Evolutionary conservation across 2,113 vertebrate species (phyloP).

Genomic region (Vidua macroura): DNA sequence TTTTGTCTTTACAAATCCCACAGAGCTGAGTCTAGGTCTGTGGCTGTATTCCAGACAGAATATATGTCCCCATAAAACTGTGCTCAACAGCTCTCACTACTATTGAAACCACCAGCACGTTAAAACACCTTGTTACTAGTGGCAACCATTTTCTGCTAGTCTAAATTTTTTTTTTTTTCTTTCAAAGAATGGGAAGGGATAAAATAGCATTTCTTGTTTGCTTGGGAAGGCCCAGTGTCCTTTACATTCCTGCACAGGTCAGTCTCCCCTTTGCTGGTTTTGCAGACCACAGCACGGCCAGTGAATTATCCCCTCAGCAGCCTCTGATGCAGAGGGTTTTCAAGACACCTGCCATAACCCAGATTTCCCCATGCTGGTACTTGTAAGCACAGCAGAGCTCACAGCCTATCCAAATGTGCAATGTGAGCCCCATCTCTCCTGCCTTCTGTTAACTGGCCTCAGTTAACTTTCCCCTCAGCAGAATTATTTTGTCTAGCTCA

Average conservation of each 20-base stretch:
- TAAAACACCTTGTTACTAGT: conserved; percentile 31
- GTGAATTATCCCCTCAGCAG: background rate
- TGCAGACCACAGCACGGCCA: background rate
- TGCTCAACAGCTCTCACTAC: background rate
- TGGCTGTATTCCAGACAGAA: background rate
- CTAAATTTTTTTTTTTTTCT: background rate
- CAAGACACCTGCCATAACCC: background rate
- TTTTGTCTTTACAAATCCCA: background rate
- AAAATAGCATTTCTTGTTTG: background rate
- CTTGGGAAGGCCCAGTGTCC: background rate
- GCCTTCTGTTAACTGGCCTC: background rate
- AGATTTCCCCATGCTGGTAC: background rate
- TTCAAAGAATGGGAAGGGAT: background rate
- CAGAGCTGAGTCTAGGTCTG: background rate
- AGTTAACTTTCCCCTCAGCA: background rate
- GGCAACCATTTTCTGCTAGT: conserved; percentile 42
- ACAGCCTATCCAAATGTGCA: background rate
- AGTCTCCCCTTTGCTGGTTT: background rate
- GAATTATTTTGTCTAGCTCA: background rate
- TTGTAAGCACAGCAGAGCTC: background rate
- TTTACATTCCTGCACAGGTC: background rate
- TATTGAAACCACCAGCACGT: background rate
- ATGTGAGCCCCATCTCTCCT: background rate
- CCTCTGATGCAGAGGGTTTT: background rate
- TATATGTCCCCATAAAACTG: background rate